Evolutionary conservation across 2,113 vertebrate species (phyloP), one percentile per base, ranked within the genome.

Genomic region (Cyanoliseus patagonus): DNA sequence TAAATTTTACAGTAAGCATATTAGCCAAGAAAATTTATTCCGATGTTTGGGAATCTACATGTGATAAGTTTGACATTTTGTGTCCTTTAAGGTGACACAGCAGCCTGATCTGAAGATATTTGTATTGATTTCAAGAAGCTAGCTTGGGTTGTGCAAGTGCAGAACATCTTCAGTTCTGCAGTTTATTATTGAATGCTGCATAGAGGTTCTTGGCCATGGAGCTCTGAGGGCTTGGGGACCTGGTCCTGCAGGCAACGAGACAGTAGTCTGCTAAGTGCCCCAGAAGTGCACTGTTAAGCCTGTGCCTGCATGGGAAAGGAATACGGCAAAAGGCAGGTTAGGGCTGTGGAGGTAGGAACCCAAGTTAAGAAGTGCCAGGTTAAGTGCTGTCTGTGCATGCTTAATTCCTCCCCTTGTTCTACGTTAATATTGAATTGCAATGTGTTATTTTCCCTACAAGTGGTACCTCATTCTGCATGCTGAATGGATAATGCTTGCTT

Each of bases 371-470:
- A 51, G 23, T 46, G 9, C n/a, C 28, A 9, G 24, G 35, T 37
- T 49, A 49, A 61, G 24, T 20, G 16, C 61, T 90, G 39, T 31
- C 35, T 55, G 17, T 57, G 27, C 72, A 28, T 47, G 44, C 13
- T 44, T 46, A 37, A 61, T 69, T 76, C 28, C 5, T 55, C 33
- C 16, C 1, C 1, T 22, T 41, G 17, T 10, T 74, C 69, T 28
- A 14, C 0, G 0, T 74, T 39, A 55, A 42, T 31, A 24, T 3
- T 25, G 72, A 52, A 22, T 47, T 47, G 46, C 24, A 57, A 31
- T 1, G 4, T 0, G 0, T 52, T n/a, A 0, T 35, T 61, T 88
- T 75, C 68, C 7, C 7, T 4, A 0, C 9, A 44, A 49, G 37
- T 1, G 1, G 13, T 55, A 14, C 24, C 37, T 77, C 1, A 1